Evolutionary conservation across 2,797 vertebrate genomes (phyloP), one percentile per base, ranked within the genome.

Genomic region (Morelia viridis): DNA sequence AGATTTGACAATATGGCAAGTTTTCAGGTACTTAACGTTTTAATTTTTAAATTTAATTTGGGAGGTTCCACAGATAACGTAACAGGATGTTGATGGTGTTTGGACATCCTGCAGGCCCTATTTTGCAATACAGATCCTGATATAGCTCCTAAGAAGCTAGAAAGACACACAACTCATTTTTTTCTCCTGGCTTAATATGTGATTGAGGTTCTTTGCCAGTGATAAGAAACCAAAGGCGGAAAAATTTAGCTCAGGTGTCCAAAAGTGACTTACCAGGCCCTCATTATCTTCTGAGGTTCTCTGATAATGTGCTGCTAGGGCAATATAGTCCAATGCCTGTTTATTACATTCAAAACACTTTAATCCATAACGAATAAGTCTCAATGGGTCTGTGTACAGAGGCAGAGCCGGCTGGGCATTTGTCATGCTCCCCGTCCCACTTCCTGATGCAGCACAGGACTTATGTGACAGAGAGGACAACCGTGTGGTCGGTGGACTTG

Each of bases 341-440:
- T 99, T 98, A 97, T 98, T 98, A 96, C 99, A 99, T 96, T 99
- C 99, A 86, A 98, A 97, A 96, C 99, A 99, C 95, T 98, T 98
- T 61, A 98, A 97, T 94, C 98, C 97, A 41, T 99, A 98, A 35
- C 97, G 98, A 94, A 98, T 98, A 60, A 98, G 96, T 89, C 97
- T 98, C 96, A 97, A 94, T 0, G 98, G 97, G 95, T 99, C 99
- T 0, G 97, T 95, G 95, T 98, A 98, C 60, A 99, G 98, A 58
- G 99, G 99, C 97, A 99, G 96, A 41, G 98, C 99, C 0, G 98
- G 98, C 57, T 98, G 97, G 80, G 80, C 4, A 91, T 94, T 97
- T 0, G 92, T 46, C 2, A 95, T 92, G 62, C 89, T 91, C 28
- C 96, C 95, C 2, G 92, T 91, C 15, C 95, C 97, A 0, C 93